Base-by-base conservation (phyloP, 2,888 invertebrate genomes). In the Anorthoa munda region DNA sequence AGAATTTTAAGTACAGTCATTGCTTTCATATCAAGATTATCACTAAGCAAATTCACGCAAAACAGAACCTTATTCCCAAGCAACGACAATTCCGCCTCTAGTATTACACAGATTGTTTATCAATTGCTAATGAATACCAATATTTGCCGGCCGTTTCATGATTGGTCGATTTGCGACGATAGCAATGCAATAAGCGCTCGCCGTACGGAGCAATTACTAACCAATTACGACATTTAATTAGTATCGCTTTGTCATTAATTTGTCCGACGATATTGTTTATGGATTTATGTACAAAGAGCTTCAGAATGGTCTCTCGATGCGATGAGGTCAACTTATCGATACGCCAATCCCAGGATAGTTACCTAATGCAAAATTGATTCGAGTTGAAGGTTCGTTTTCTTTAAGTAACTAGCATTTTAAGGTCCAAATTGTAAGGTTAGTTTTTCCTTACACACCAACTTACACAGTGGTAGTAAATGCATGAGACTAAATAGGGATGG, bases 161-260 rank as follows among this genome's bases (percentile, higher is more conserved):
- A 79, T 55, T 79, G 71, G 48, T 79, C 21, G 71, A 48, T 78
- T 79, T 73, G 26, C 53, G 46, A 59, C 18, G 48, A 53, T 72
- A 59, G 39, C 74, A 59, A 80, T 73, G 64, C 80, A 80, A 76
- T 76, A 80, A 73, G 80, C 59, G 73, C 18, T 59, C 31, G 50
- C 31, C 23, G 18, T 18, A 39, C 15, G 46, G 59, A 53, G 64
- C 80, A 63, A 79, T 79, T 76, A 64, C 58, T 73, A 59, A 64
- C 80, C 73, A 76, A 76, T 76, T 76, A 76, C 60, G 53, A 73
- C 59, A 80, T 80, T 76, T 76, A 76, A 76, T 76, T 76, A 80
- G 48, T 60, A 48, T 53, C 48, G 21, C 5, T 46, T 58, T 7
- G 58, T 70, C 26, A 79, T 75, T 73, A 53, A 76, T 76, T 64